phyloP scores from a whole-genome alignment of 92 coral and sea anemone species.

The Montipora capitata region DNA sequence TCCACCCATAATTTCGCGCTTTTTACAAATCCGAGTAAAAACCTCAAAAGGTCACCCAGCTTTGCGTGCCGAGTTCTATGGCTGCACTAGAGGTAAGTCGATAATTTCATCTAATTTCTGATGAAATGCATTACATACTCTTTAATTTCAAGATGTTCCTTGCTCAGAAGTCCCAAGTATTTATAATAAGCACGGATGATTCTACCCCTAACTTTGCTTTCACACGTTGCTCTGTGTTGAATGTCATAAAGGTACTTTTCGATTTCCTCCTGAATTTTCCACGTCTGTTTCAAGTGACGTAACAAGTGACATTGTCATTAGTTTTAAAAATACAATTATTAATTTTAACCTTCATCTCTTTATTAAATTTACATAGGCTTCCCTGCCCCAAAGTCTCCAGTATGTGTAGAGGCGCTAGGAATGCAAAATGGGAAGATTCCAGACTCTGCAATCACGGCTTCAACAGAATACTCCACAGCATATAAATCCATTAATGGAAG shows the following conservation, averaged over 20 bases:
- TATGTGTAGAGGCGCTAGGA: slow-evolving; percentile 19
- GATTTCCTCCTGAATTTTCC: too few relatives aligned
- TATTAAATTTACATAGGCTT: not conserved
- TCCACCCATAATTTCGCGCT: slow-evolving; percentile 80
- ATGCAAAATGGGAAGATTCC: slow-evolving; percentile 36
- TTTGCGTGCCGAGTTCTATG: slow-evolving; percentile 83
- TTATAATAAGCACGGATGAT: too few relatives aligned
- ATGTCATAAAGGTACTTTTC: too few relatives aligned
- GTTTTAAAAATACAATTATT: too few relatives aligned
- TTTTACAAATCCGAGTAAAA: slow-evolving; percentile 74
- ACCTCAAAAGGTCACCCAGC: slow-evolving; percentile 70
- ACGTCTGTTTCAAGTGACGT: too few relatives aligned
- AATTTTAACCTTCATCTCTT: too few relatives aligned
- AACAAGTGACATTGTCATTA: not conserved
- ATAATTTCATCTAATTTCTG: too few relatives aligned
- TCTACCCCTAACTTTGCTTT: too few relatives aligned
- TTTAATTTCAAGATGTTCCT: too few relatives aligned
- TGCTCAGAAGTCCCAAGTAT: too few relatives aligned
- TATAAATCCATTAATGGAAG: slow-evolving; percentile 11
- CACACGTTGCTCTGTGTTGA: too few relatives aligned
- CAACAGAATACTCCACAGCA: not conserved
- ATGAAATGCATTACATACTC: too few relatives aligned
- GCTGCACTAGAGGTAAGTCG: slow-evolving; percentile 76
- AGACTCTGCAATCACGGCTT: slow-evolving; percentile 32
- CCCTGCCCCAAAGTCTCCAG: not conserved